Evolutionary conservation across 1,140 invertebrate species (phyloP).

Genomic region (Penaeus indicus): DNA sequence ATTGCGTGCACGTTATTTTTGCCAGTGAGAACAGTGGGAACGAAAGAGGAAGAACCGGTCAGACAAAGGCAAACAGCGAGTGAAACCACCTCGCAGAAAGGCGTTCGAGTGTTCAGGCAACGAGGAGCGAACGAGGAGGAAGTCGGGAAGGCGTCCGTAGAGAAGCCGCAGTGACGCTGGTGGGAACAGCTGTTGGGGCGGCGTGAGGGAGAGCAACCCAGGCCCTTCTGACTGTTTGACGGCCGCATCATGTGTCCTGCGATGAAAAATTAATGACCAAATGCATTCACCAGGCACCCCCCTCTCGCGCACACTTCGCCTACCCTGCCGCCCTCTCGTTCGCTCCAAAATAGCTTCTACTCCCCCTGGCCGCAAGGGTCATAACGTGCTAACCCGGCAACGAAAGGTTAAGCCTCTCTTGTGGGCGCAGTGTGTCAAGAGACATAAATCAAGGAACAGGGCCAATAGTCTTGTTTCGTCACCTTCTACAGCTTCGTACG

Average conservation of each 20-base stretch:
- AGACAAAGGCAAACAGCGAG: no score
- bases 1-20: no score
- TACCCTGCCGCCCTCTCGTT: not conserved
- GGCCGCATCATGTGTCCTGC: conserved; percentile 63
- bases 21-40: no score
- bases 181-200: conserved; percentile 38
- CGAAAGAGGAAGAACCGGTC: no score
- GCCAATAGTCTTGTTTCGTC: conserved; percentile 63
- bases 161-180: not conserved
- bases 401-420: conserved; percentile 31
- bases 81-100: no score
- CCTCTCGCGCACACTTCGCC: not conserved
- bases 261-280: conserved; percentile 63
- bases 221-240: conserved; percentile 59
- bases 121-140: not conserved
- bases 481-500: conserved; percentile 44
- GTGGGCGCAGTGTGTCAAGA: conserved; percentile 43
- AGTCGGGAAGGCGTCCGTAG: not conserved
- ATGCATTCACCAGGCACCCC: conserved; percentile 62
- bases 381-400: not conserved
- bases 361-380: conserved; percentile 15
- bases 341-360: not conserved
- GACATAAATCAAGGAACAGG: conserved; percentile 64
- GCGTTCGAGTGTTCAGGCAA: no score
- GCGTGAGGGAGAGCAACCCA: conserved; percentile 33